Evolutionary conservation across 2,888 invertebrate species (phyloP), one percentile per base, ranked within the genome.

Genomic region (Hoplodrina blanda): DNA sequence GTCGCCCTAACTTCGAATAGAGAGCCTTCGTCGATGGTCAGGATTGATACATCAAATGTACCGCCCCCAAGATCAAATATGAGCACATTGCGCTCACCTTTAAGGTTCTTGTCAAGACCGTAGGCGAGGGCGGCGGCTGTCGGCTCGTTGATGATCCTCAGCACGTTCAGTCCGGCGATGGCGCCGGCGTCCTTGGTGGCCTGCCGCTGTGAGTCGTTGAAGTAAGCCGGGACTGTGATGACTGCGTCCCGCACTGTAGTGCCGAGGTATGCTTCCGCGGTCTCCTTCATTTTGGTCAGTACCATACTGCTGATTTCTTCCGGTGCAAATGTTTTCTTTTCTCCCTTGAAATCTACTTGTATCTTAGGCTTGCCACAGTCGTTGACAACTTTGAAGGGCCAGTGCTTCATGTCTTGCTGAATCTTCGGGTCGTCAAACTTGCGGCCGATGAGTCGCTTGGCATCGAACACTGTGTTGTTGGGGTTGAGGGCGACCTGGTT

Each of bases 141-240:
- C 7, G 98, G 98, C 89, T 98, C 98, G 90, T 98, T 98, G 87
- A 98, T 98, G 84, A 98, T 98, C 73, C 98, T 96, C 41, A 98
- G 93, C 10, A 98, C 98, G 89, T 98, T 98, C 57, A 98, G 91
- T 13, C 98, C 98, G 56, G 97, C 97, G 84, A 97, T 97, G 33
- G 95, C 96, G 5, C 98, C 98, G n/a, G 98, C 98, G 91, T 98
- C 98, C 90, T 98, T 98, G 8, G 98, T 98, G 70, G 97, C 97
- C 90, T 97, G 97, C 0, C 97, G 95, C 86, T 97, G 97, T 0
- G 97, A 97, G 90, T 97, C 97, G 85, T 97, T 97, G 96, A 97
- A 92, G 89, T 98, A 98, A 10, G 98, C 98, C 8, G 98, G 98
- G 5, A 98, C 98, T 6, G 98, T 98, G 84, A 98, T 95, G 1